phyloP scores from a whole-genome alignment of 2,888 invertebrate species.

The Xanthorhoe spadicearia region DNA sequence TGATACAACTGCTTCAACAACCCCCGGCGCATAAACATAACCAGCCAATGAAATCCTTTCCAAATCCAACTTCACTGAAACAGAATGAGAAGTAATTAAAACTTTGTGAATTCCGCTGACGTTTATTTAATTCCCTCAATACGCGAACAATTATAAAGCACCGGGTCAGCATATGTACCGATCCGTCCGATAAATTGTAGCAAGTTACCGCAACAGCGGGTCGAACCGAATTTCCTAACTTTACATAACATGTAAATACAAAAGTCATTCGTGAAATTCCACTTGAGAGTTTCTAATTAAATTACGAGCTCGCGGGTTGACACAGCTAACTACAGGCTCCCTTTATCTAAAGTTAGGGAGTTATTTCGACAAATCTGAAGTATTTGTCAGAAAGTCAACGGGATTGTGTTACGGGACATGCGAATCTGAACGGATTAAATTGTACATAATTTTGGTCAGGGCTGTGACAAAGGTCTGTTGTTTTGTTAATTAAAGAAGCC shows the following conservation, averaged over 20 bases:
- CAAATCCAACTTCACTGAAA: constrained; percentile 48
- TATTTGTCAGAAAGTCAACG: constrained; percentile 65
- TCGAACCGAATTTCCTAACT: constrained; percentile 49
- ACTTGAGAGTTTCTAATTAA: constrained; percentile 74
- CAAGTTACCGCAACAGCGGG: constrained; percentile 52
- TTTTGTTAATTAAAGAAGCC: constrained; percentile 40
- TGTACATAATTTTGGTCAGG: constrained; percentile 52
- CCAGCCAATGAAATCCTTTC: constrained; percentile 43
- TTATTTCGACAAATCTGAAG: constrained; percentile 73
- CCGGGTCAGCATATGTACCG: constrained; percentile 53
- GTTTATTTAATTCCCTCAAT: constrained; percentile 57
- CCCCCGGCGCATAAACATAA: constrained; percentile 35
- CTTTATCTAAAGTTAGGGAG: constrained; percentile 71
- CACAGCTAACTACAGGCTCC: constrained; percentile 65
- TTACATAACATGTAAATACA: constrained; percentile 64
- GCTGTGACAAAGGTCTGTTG: constrained; percentile 37
- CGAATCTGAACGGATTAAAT: constrained; percentile 55
- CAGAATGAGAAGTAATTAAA: constrained; percentile 58
- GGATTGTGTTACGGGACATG: constrained; percentile 58
- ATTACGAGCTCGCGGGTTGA: constrained; percentile 62
- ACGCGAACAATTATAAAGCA: constrained; percentile 54
- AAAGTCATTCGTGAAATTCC: constrained; percentile 73
- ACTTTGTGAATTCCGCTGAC: constrained; percentile 56
- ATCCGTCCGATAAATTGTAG: constrained; percentile 56
- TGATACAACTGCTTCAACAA: constrained; percentile 29